phyloP scores from a whole-genome alignment of 2,113 vertebrate species.

The Halcyon senegalensis region DNA sequence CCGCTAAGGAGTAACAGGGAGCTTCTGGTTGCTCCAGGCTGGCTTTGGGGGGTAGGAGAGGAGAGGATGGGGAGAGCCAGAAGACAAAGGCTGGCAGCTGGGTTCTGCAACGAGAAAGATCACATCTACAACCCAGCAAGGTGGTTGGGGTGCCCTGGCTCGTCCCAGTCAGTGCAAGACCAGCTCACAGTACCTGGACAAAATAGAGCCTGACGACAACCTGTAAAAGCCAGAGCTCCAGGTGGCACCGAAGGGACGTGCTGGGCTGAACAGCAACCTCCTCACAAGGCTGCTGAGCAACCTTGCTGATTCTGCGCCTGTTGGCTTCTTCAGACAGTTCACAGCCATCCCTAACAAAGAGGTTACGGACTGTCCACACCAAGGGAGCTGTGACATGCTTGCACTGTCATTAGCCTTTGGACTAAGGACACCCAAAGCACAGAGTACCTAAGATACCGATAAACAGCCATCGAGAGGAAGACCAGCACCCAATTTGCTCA shows the following conservation, averaged over 20 bases:
- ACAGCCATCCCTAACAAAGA: neutral
- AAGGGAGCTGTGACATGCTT: neutral
- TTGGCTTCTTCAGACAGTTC: neutral
- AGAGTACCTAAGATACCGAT: neutral
- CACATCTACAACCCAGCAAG: accelerated
- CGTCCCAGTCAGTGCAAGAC: accelerated
- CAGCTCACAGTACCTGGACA: neutral
- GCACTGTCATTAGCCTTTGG: neutral
- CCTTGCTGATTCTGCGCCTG: neutral
- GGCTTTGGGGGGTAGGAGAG: neutral
- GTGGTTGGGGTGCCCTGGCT: neutral
- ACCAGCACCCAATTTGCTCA: neutral
- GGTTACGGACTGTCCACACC: neutral
- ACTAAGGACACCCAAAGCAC: neutral
- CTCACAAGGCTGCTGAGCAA: accelerated
- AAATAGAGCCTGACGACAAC: neutral
- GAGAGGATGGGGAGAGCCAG: neutral
- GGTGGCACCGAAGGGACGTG: accelerated
- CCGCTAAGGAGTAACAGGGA: neutral
- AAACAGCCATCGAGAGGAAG: neutral
- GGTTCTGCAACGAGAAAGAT: neutral
- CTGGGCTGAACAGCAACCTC: neutral
- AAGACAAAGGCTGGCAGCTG: neutral
- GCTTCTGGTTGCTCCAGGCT: neutral
- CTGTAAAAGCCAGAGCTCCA: neutral